Evolutionary conservation across 1,140 invertebrate species (phyloP).

Genomic region (silkworm (Bombyx mori)): DNA sequence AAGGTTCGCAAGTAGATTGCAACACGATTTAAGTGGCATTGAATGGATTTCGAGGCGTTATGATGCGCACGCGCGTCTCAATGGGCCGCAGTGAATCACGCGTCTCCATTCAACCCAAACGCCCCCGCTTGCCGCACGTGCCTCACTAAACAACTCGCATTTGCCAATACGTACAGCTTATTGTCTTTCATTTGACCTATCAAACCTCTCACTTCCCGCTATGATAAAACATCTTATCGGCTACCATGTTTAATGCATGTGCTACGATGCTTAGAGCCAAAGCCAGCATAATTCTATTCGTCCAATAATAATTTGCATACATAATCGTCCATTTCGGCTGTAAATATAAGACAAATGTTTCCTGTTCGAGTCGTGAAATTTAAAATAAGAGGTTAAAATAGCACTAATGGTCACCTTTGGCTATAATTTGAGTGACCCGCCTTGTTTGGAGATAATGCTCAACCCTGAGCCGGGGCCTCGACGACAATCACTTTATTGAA

Average conservation of each 20-base stretch:
- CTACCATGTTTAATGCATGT: not conserved
- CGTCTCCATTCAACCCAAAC: constrained; percentile 46
- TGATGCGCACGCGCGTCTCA: constrained; percentile 47
- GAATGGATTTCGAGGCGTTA: constrained; percentile 16
- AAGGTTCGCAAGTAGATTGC: constrained; percentile 8
- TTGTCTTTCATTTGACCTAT: constrained; percentile 51
- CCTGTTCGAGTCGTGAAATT: constrained; percentile 41
- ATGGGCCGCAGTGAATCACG: constrained; percentile 58
- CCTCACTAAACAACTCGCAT: constrained; percentile 39
- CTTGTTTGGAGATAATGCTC: constrained; percentile 9
- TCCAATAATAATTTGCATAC: constrained; percentile 5
- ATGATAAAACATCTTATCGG: constrained; percentile 26
- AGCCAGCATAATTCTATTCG: not conserved
- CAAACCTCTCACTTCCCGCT: constrained; percentile 57
- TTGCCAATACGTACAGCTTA: constrained; percentile 46
- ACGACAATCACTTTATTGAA: constrained; percentile 23
- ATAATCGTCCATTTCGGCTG: constrained; percentile 6
- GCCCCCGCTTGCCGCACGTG: constrained; percentile 51
- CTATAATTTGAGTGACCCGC: constrained; percentile 12
- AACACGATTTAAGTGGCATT: constrained; percentile 15
- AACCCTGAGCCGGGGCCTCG: constrained; percentile 14
- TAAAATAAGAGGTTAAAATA: constrained; percentile 35
- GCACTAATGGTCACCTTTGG: constrained; percentile 17
- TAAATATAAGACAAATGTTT: constrained; percentile 17
- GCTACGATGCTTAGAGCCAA: not conserved